These are phyloP conservation scores for Oopsacas minuta DNA, from an alignment of 37 sponge, comb jelly and placozoan genomes.

Conservation along the genomic window DNA sequence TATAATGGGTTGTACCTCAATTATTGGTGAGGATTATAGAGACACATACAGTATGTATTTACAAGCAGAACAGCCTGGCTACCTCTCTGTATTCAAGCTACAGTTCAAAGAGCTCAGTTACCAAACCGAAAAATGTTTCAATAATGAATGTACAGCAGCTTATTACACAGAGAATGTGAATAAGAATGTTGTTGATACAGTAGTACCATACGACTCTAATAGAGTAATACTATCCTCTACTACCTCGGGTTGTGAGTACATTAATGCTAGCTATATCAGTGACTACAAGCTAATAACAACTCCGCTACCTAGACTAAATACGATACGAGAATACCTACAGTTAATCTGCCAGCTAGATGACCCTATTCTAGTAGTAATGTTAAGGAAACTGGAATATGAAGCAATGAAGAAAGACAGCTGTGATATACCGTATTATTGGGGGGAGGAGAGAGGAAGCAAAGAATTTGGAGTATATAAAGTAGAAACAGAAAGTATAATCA, in stretches of 20 bases:
- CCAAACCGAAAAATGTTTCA: not conserved
- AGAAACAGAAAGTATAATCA: not conserved
- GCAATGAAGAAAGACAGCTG: not conserved
- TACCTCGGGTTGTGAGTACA: not conserved
- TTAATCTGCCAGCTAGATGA: not conserved
- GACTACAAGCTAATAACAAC: not conserved
- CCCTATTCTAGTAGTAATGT: not conserved
- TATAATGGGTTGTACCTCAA: not conserved
- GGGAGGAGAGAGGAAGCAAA: not conserved
- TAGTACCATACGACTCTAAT: not conserved
- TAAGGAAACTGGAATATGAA: not conserved
- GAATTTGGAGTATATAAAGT: not conserved
- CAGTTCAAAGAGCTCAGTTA: not conserved
- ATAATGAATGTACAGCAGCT: not conserved
- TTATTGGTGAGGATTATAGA: not conserved
- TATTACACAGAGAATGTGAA: not conserved
- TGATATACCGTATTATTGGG: not conserved
- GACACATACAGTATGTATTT: not conserved
- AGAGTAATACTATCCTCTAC: not conserved
- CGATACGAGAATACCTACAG: not conserved
- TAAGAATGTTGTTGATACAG: not conserved
- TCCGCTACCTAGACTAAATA: not conserved
- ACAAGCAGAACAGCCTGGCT: constrained; percentile 3
- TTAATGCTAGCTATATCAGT: not conserved
- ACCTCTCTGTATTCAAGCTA: not conserved